Base-by-base conservation (phyloP, 2,113 vertebrate species). In the Melanotaenia duboulayi region DNA sequence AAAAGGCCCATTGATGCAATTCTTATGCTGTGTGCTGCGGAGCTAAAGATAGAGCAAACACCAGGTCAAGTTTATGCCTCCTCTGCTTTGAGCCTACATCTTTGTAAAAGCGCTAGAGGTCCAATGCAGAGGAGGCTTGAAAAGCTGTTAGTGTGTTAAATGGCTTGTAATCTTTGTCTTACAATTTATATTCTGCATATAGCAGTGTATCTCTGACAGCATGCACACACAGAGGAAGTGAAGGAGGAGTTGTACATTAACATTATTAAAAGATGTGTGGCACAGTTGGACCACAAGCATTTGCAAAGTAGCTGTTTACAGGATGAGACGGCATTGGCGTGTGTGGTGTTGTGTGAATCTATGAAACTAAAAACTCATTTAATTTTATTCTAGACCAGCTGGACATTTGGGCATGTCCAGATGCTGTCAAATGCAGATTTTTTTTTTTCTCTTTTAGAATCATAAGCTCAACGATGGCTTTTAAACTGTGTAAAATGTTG, bases 21-120 rank as follows among this genome's bases (percentile, higher is more conserved):
- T 69, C 32, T 50, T 49, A 49, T 70, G 54, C 56, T 60, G 40
- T 72, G 76, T 65, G 56, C 68, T 51, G 71, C 74, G 67, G 78
- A 76, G 74, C 88, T 78, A 89, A 90, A 91, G 62, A 82, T 76
- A 82, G 85, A 58, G 49, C 46, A 73, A 60, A 52, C 59, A 68
- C 65, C 37, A 60, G 37, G 58, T 72, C 56, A 75, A 51, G 59
- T 68, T 83, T 66, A 24, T 42, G 67, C 78, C 65, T 80, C 80
- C 60, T 46, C 71, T 76, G 51, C 70, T 49, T 54, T 25, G 59
- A 70, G 73, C 66, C 59, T 39, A 73, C 61, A 57, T 19, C 68
- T 35, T 61, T 74, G 68, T 54, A 52, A 78, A 78, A 84, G 67
- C 66, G 65, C 32, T 54, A 25, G 37, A 48, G 58, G 61, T 56